Conservation (phyloP, 2,113 vertebrate species). For the Hiodon alosoides region DNA sequence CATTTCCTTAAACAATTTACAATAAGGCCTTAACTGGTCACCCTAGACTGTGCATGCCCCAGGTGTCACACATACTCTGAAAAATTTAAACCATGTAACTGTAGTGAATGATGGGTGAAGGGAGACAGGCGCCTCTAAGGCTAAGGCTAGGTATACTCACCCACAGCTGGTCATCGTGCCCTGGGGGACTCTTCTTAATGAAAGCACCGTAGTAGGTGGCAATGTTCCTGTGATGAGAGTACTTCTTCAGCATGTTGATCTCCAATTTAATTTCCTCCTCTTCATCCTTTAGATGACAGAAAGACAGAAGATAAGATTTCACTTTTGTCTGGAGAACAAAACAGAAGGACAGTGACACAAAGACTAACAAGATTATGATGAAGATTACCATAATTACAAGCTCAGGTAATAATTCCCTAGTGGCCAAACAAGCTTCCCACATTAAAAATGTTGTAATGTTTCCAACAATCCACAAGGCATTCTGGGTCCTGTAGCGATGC, state of each 20-base stretch:
- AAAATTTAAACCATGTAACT: not conserved
- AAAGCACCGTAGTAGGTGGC: constrained; percentile 99
- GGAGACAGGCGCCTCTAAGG: not conserved
- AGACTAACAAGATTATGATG: too few relatives aligned
- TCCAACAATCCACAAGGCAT: too few relatives aligned
- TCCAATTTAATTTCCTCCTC: constrained; percentile 99
- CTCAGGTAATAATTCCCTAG: too few relatives aligned
- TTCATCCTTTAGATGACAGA: constrained; percentile 73
- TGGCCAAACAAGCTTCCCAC: too few relatives aligned
- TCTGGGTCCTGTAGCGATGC: not conserved
- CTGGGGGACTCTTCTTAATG: constrained; percentile 97
- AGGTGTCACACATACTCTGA: not conserved
- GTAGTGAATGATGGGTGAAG: not conserved
- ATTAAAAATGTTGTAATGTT: too few relatives aligned
- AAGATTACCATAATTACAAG: not conserved
- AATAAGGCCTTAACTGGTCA: too few relatives aligned
- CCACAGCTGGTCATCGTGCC: constrained; percentile 97
- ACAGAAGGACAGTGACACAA: too few relatives aligned
- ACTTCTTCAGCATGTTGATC: constrained; percentile 99
- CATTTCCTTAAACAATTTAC: too few relatives aligned
- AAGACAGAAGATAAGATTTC: not conserved
- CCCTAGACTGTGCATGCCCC: too few relatives aligned
- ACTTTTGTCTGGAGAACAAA: not conserved
- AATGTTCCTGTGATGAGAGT: constrained; percentile 97
- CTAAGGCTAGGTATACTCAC: constrained; percentile 60